phyloP scores from a whole-genome alignment of 2,888 invertebrate genomes.

The Doris montereyensis region DNA sequence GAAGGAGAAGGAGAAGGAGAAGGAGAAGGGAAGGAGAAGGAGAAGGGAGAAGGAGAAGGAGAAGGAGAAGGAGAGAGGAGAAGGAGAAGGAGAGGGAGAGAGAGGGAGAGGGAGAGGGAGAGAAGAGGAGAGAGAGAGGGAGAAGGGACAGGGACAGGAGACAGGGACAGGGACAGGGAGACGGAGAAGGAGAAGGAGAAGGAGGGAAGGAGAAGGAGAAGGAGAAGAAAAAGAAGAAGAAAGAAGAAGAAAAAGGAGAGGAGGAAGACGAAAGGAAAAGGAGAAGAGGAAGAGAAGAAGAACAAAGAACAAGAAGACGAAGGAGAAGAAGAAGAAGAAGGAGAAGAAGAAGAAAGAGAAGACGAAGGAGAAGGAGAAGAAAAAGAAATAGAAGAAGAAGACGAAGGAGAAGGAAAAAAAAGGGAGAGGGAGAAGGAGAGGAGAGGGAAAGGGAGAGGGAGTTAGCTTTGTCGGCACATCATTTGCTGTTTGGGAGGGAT shows the following conservation, averaged over 20 bases:
- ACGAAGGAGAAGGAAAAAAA: slow-evolving; percentile 32
- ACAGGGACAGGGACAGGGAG: neutral
- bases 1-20: too few species aligned
- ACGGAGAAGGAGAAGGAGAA: neutral
- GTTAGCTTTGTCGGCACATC: too few species aligned
- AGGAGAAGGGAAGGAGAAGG: too few species aligned
- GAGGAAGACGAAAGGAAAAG: too few species aligned
- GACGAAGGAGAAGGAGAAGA: too few species aligned
- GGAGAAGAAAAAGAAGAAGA: slow-evolving; percentile 27
- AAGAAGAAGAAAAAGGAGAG: slow-evolving; percentile 25
- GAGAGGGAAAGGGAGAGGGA: neutral
- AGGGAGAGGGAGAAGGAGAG: slow-evolving; percentile 10
- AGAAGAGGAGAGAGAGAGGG: neutral
- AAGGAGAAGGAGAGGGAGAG: neutral
- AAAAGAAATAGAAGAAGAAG: too few species aligned
- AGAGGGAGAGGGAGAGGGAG: neutral
- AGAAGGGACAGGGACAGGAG: neutral
- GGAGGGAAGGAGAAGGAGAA: slow-evolving; percentile 1
- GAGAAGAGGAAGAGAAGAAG: too few species aligned
- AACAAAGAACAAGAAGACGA: too few species aligned
- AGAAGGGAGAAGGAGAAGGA: too few species aligned
- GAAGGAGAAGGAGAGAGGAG: too few species aligned
- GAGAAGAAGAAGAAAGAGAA: slow-evolving; percentile 31
- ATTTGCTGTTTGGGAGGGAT: too few species aligned
- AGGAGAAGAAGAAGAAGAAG: slow-evolving; percentile 15